These are phyloP conservation scores for Passerculus sandwichensis DNA, from an alignment of 2,797 vertebrate genomes.

Conservation along the genomic window DNA sequence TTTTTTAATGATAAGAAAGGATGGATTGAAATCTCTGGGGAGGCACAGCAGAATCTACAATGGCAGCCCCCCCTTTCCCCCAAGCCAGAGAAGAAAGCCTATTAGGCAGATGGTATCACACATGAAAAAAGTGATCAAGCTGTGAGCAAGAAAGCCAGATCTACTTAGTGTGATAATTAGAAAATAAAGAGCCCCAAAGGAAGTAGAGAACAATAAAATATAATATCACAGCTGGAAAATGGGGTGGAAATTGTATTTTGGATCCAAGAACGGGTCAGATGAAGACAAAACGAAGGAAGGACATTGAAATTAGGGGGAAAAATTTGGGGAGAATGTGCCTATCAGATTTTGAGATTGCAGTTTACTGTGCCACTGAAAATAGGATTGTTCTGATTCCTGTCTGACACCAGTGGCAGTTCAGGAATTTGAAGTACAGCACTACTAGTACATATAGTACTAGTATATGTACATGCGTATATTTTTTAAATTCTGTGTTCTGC, in stretches of 20 bases:
- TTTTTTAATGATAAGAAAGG: constrained; percentile 53
- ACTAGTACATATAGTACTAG: not conserved
- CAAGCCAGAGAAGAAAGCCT: constrained; percentile 59
- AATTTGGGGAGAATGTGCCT: not conserved
- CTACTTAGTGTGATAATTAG: constrained; percentile 69
- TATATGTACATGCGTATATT: too few species aligned
- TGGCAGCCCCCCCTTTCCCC: not conserved
- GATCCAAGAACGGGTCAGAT: constrained; percentile 2
- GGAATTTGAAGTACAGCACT: not conserved
- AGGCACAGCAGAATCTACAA: constrained; percentile 35
- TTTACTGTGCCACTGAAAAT: not conserved
- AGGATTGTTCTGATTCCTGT: not conserved
- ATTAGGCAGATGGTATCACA: constrained; percentile 72
- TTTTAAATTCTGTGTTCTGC: not conserved
- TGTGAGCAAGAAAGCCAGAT: constrained; percentile 62
- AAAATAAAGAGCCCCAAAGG: constrained; percentile 53
- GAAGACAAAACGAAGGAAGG: not conserved
- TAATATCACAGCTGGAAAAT: constrained; percentile 46
- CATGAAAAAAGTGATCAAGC: constrained; percentile 66
- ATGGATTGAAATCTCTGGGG: constrained; percentile 46
- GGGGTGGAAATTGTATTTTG: not conserved
- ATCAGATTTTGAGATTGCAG: not conserved
- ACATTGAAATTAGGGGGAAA: not conserved
- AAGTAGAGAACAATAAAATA: constrained; percentile 48
- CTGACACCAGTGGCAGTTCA: not conserved